Base-by-base conservation (phyloP, 92 coral and sea anemone species). In the Parazoanthus atlanticus region DNA sequence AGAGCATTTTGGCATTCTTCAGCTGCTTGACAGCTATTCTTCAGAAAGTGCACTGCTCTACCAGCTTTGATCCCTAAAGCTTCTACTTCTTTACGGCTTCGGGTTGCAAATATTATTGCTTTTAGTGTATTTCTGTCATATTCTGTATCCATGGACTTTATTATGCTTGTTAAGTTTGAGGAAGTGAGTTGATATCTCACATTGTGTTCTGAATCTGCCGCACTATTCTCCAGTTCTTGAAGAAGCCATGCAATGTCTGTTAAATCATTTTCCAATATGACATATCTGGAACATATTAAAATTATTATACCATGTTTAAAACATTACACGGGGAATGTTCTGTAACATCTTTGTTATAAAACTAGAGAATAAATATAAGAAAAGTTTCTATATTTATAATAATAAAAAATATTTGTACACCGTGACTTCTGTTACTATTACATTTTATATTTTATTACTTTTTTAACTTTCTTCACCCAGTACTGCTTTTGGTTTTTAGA, bases 1-100 rank as follows among this genome's bases (percentile, higher is more conserved):
- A 89, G 79, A 25, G 88, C 88, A 81, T 89, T 89, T 33, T 81
- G 5, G 30, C 74, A 72, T 82, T 89, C 88, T 13, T 81, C 76
- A 71, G 91, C 56, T 67, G 87, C 80, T 32, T 33, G 31, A 72
- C 67, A 36, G 46, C 54, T 86, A 7, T 90, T 86, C 3, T 32
- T 40, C 54, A 86, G 32, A 78, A 78, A 86, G 8, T 15, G 64
- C 10, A 89, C 92, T 54, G 86, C 90, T 78, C 90, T 86, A 33
- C 85, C 90, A 36, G 92, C 86, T n/a, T 90, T 90, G 10, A 90
- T 86, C 10, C 89, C 92, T 73, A 88, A 38, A 52, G 13, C 88
- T 85, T 74, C 40, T 10, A 89, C 69, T 84, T 89, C 92, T 46
- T 74, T 89, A 15, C 89, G 89, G 74, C 89, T 85, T 85, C 84